Evolutionary conservation across 2,113 vertebrate genomes (phyloP), one percentile per base, ranked within the genome.

Genomic region (Ctenodactylus gundi): DNA sequence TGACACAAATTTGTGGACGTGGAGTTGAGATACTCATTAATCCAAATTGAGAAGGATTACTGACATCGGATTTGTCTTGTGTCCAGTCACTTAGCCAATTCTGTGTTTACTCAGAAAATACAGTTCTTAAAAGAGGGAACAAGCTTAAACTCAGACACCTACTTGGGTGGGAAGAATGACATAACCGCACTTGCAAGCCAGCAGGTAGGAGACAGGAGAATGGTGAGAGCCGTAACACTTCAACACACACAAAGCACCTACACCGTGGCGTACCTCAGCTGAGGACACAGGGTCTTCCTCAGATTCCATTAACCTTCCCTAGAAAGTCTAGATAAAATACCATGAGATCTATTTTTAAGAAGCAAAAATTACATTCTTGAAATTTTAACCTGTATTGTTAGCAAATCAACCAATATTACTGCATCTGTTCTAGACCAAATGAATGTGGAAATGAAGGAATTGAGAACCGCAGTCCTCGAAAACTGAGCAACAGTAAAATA

Each of bases 331-430:
- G 7, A 85, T 44, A 36, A 29, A 44, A 7, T 11, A 68, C 70
- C 46, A 2, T 91, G 51, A 85, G 8, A 34, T 31, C 21, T 73
- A 23, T 41, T 55, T 78, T 70, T 60, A 60, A 91, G 29, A 86
- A 89, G 13, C 14, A 51, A 73, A 53, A 46, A 80, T 0, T 4
- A 65, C 46, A 46, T 78, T 91, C 34, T 92, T 95, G 77, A 87
- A 80, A 55, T 34, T 75, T 23, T 41, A n/a, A n/a, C n/a, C n/a
- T n/a, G n/a, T n/a, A n/a, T n/a, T n/a, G n/a, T n/a, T n/a, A n/a
- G n/a, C n/a, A n/a, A n/a, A n/a, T n/a, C n/a, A n/a, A n/a, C n/a
- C n/a, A n/a, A n/a, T n/a, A n/a, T n/a, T n/a, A n/a, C n/a, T n/a
- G n/a, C n/a, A n/a, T n/a, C n/a, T n/a, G n/a, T n/a, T n/a, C n/a